Evolutionary conservation across 2,888 invertebrate genomes (phyloP), one percentile per base, ranked within the genome.

Genomic region (Cephus runcator): DNA sequence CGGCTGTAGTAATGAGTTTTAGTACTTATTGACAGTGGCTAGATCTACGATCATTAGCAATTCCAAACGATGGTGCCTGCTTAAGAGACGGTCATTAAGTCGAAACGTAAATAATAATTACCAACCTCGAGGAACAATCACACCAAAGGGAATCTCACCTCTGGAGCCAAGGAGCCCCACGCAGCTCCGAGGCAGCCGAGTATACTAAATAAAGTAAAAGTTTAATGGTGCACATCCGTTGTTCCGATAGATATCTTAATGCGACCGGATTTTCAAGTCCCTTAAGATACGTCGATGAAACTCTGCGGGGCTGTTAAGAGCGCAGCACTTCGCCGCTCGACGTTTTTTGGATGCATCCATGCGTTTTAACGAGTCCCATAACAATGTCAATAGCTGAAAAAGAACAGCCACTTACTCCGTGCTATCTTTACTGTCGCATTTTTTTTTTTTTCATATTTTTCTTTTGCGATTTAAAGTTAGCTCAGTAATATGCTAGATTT

Each of bases 261-360:
- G 90, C 90, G 90, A 90, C 90, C 90, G 90, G 90, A 90, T 90
- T 90, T 90, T 90, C 90, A 88, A 90, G 89, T 90, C 89, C 85
- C 87, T 86, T 86, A 80, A 85, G 88, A 88, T 88, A 87, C 88
- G 86, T 88, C 85, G 78, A 78, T 78, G 78, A 76, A 76, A 76
- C 78, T 80, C 79, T 81, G 75, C 80, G 77, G 79, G 80, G 79
- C 78, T 73, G 76, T 79, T 76, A 77, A 40, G 36, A 40, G 74
- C 31, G 73, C 15, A 11, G 33, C 36, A n/a, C 56, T 68, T 11
- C 23, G 23, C n/a, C 33, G 30, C 79, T 79, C 77, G 77, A 78
- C 77, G 76, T 33, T 31, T 11, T 77, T 69, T 69, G 79, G 80
- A 79, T 75, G 75, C 81, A 76, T 74, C 75, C 71, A 34, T 56